Conservation (phyloP, 2,888 invertebrate genomes). For the Agrilus biguttatus region DNA sequence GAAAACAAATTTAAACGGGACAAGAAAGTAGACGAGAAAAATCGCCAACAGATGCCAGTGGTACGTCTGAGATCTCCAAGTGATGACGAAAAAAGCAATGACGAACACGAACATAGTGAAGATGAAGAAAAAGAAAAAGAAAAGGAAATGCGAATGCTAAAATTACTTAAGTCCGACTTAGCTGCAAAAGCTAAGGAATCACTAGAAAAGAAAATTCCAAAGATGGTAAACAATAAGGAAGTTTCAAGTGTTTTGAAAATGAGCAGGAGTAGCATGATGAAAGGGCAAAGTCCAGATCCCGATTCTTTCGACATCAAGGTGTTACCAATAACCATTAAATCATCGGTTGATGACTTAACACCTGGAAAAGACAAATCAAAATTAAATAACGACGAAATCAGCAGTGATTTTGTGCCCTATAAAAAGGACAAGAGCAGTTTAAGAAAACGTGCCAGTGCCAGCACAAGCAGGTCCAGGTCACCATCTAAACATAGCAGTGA, state of each 20-base stretch:
- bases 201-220: conserved; percentile 41
- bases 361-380: conserved; percentile 6
- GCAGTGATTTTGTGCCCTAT: conserved; percentile 8
- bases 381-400: conserved; percentile 7
- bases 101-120: conserved; percentile 32
- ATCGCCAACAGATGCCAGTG: conserved; percentile 30
- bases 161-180: conserved; percentile 46
- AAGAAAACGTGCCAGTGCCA: conserved; percentile 19
- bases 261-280: conserved; percentile 3
- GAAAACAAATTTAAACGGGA: conserved; percentile 3
- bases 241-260: neutral
- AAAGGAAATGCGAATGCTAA: conserved; percentile 52
- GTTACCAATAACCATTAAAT: conserved; percentile 14
- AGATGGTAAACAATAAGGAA: conserved; percentile 2
- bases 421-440: conserved; percentile 5
- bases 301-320: conserved; percentile 26
- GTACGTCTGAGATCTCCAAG: conserved; percentile 41
- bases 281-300: conserved; percentile 15
- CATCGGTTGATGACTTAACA: neutral
- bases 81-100: conserved; percentile 37
- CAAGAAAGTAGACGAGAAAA: conserved; percentile 9
- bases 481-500: conserved; percentile 17
- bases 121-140: conserved; percentile 51
- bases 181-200: conserved; percentile 60
- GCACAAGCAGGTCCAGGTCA: conserved; percentile 19